Percentiles rank a stretch among this genome's conserved stretches.
Conservation (phyloP, 2,797 vertebrate species). For the Zonotrichia albicollis region DNA sequence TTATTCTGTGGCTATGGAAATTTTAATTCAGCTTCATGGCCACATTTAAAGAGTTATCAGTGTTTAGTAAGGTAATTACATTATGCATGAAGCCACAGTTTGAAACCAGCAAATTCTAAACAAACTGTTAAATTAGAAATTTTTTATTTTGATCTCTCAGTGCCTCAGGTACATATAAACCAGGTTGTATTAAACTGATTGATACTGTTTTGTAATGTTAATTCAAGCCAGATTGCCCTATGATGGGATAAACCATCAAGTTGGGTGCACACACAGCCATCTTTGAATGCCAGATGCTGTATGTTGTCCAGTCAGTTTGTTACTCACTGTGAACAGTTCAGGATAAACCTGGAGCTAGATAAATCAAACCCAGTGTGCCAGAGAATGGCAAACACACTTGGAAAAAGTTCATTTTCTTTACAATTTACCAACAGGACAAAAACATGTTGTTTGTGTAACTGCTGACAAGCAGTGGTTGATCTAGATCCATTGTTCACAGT, state of each 20-base stretch:
- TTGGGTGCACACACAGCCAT: background rate
- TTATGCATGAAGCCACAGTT: background rate
- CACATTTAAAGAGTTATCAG: background rate
- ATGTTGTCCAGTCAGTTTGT: background rate
- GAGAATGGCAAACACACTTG: background rate
- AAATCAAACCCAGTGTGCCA: background rate
- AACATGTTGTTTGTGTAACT: background rate
- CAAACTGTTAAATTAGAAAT: background rate
- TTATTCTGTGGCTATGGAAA: background rate
- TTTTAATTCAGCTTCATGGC: background rate
- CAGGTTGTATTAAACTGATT: background rate
- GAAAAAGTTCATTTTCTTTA: conserved; percentile 7
- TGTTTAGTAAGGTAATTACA: background rate
- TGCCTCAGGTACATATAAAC: background rate
- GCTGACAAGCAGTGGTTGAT: background rate
- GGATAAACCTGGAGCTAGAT: background rate
- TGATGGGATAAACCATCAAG: background rate
- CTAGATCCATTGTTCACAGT: background rate
- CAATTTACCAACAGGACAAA: background rate
- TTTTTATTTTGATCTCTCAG: background rate
- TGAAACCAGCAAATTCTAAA: background rate
- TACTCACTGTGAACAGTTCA: background rate
- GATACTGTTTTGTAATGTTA: background rate
- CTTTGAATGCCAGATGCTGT: background rate
- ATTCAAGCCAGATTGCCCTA: background rate